These are phyloP conservation scores for Pseudomyrmex dendroicus DNA, from an alignment of 1,140 invertebrate species.

Conservation along the genomic window DNA sequence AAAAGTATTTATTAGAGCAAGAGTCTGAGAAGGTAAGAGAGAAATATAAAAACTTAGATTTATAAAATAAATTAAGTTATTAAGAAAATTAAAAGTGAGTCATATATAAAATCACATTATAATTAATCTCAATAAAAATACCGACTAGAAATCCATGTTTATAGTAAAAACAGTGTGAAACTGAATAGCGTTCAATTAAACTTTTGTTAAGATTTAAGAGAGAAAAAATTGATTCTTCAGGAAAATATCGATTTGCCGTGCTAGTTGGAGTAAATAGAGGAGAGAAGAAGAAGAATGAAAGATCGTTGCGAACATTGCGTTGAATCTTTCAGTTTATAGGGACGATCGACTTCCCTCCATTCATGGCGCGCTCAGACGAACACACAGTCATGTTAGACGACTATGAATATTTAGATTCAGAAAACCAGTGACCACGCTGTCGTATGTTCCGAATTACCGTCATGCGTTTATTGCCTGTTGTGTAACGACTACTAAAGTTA, in stretches of 20 bases:
- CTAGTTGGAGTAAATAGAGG: not conserved
- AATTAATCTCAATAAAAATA: too few relatives aligned
- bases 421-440: not conserved
- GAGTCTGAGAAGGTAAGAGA: too few relatives aligned
- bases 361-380: not conserved
- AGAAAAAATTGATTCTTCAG: not conserved
- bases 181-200: too few relatives aligned
- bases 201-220: not conserved
- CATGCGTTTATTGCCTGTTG: conserved; percentile 6
- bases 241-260: not conserved
- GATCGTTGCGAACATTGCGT: not conserved
- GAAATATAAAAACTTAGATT: too few relatives aligned
- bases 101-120: too few relatives aligned
- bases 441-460: conserved; percentile 22
- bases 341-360: conserved; percentile 14
- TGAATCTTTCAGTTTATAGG: conserved; percentile 50
- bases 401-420: conserved; percentile 34
- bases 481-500: not conserved
- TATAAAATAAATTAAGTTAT: too few relatives aligned
- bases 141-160: too few relatives aligned
- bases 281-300: not conserved
- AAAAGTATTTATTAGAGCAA: too few relatives aligned
- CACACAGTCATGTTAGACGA: not conserved
- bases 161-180: too few relatives aligned
- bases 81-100: too few relatives aligned